Conservation (phyloP, 2,113 vertebrate genomes). For the Riparia riparia region DNA sequence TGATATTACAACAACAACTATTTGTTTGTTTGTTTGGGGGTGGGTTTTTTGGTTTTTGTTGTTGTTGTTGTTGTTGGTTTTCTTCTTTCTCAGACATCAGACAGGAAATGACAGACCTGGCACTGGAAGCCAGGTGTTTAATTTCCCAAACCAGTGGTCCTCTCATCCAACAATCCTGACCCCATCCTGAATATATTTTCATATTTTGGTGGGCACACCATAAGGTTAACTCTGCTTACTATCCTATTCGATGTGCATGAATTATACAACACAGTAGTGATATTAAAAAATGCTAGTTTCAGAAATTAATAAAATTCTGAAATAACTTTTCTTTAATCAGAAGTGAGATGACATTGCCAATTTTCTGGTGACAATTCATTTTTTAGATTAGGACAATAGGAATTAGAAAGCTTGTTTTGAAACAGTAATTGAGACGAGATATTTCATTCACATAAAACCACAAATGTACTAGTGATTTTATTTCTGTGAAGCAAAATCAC, state of each 20-base stretch:
- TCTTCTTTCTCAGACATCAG: background rate
- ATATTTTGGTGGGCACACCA: background rate
- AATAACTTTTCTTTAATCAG: background rate
- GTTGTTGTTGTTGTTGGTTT: background rate
- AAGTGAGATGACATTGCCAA: background rate
- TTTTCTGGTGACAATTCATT: background rate
- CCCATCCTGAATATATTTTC: too few species aligned
- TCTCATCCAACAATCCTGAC: background rate
- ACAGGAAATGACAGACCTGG: background rate
- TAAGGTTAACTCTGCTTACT: background rate
- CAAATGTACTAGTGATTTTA: slow-evolving; percentile 2
- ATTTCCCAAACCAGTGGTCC: background rate
- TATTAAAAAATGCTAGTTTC: background rate
- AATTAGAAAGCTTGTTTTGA: background rate
- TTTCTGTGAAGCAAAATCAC: background rate
- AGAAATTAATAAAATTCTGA: background rate
- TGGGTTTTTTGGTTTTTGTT: background rate
- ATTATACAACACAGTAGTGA: background rate
- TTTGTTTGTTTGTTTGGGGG: background rate
- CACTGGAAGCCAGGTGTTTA: background rate
- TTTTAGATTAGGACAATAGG: background rate
- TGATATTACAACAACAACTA: background rate
- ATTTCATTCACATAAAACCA: slow-evolving; percentile 4
- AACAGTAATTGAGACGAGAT: background rate
- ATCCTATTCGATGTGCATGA: background rate